Percentiles rank a stretch among this genome's conserved stretches.
Conservation (phyloP, 1,140 invertebrate species). For the Paraescarpia echinospica region DNA sequence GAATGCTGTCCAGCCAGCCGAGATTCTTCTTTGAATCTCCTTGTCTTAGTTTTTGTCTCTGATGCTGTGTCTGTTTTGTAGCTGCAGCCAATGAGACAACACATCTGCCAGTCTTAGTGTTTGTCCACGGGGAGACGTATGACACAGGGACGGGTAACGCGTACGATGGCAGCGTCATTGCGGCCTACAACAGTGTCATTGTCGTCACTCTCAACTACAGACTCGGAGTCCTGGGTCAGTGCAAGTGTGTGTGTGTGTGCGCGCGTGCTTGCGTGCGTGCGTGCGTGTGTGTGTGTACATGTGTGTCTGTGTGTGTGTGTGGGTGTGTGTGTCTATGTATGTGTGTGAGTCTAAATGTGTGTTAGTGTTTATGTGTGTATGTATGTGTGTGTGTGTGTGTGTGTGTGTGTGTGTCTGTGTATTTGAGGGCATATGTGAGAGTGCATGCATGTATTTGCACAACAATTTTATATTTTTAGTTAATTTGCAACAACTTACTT, state of each 20-base stretch:
- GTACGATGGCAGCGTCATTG: constrained; percentile 89
- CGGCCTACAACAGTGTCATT: constrained; percentile 88
- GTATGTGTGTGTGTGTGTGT: background rate
- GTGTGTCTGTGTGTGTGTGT: background rate
- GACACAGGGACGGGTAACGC: constrained; percentile 95
- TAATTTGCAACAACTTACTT: no score
- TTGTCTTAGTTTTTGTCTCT: no score
- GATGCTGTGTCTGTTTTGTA: constrained; percentile 3
- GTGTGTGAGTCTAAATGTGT: background rate
- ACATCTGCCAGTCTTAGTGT: constrained; percentile 80
- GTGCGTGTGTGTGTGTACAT: background rate
- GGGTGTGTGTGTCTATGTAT: background rate
- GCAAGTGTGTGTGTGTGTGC: background rate
- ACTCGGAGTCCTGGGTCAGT: constrained; percentile 88
- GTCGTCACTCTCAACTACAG: constrained; percentile 97
- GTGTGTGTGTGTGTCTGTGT: background rate
- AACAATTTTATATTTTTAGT: no score
- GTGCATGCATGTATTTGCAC: background rate
- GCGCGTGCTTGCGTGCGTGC: background rate
- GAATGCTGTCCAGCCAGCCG: no score
- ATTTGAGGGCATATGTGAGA: no score
- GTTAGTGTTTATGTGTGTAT: background rate
- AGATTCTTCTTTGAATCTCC: no score
- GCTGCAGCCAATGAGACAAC: constrained; percentile 41
- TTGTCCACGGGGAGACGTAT: constrained; percentile 94